These are phyloP conservation scores for Turnix velox DNA, from an alignment of 2,113 vertebrate genomes.

Conservation along the genomic window DNA sequence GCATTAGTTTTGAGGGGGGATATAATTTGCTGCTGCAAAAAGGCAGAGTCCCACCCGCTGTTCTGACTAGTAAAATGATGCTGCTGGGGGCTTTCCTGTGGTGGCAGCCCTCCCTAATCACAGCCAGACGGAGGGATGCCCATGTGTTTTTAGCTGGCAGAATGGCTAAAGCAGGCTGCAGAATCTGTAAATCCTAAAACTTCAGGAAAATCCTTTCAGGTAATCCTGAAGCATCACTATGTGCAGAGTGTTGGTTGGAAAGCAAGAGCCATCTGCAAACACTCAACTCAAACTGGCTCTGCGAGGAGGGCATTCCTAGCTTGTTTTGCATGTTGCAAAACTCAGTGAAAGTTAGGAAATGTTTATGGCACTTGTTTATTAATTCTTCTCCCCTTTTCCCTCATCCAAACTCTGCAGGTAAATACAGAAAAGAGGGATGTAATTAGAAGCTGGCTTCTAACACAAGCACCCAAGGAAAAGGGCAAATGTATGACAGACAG, in stretches of 20 bases:
- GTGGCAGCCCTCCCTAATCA: fast-evolving
- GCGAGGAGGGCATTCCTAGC: neutral
- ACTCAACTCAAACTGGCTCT: neutral
- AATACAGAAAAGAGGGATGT: conserved; percentile 1
- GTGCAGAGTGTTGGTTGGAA: neutral
- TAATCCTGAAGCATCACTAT: neutral
- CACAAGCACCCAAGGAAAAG: neutral
- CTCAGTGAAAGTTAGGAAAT: neutral
- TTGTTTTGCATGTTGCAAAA: conserved; percentile 19
- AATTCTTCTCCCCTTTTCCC: conserved; percentile 8
- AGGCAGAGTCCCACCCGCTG: neutral
- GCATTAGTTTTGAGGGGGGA: neutral
- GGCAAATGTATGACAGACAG: neutral
- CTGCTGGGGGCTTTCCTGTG: neutral
- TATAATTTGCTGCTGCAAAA: neutral
- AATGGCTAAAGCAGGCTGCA: neutral
- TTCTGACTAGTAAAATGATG: neutral
- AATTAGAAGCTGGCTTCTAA: neutral
- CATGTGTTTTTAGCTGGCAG: neutral
- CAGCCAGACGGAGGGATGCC: neutral
- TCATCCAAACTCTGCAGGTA: neutral
- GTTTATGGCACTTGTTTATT: neutral
- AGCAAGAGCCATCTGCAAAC: neutral
- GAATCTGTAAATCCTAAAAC: neutral
- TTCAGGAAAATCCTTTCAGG: too few relatives aligned